Base-by-base conservation (phyloP, 2,113 vertebrate genomes). In the Paramormyrops kingsleyae region DNA sequence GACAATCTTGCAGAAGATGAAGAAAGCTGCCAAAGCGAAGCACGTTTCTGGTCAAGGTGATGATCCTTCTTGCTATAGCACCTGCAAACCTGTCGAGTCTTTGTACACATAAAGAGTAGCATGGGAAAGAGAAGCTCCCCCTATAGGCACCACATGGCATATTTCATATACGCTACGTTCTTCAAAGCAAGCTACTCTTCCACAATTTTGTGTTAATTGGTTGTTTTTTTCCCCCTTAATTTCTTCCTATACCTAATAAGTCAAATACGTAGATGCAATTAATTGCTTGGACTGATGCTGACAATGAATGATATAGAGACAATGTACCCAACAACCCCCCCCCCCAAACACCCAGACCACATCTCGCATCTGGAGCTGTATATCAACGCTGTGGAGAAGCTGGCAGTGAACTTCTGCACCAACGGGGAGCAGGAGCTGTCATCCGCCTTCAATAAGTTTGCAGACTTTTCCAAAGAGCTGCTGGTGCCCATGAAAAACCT, bases 1-100 rank as follows among this genome's bases (percentile, higher is more conserved):
- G 87, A 92, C 90, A 47, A 90, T 95, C 17, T 87, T 96, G 49
- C 95, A 95, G 92, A 95, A 95, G 91, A 95, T 96, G 94, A 96
- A 94, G 94, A 96, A 96, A 93, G 92, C 94, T 17, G 93, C 92
- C 59, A 96, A 96, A 92, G 93, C 94, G 0, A 94, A 95, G 85
- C 91, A 95, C 31, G 89, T 90, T 47, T 94, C 95, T 59, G 95
- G 95, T 84, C 95, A 95, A 95, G 95, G 96, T 95, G 87, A 91
- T 2, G 27, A 42, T 74, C 31, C 35, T 74, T 56, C 89, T 42
- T 6, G 2, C 70, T 27, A 24, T 1, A 84, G 19, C 35, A 13
- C 24, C 31, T 53, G 49, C n/a, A 52, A 7, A n/a, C 13, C 8
- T 19, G 62, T 52, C 1, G 5, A 15, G 24, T 10, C 6, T 53